Percentiles rank a stretch among this genome's conserved stretches.
Evolutionary conservation across 2,797 vertebrate genomes (phyloP).

Genomic region (Lagodon rhomboides): DNA sequence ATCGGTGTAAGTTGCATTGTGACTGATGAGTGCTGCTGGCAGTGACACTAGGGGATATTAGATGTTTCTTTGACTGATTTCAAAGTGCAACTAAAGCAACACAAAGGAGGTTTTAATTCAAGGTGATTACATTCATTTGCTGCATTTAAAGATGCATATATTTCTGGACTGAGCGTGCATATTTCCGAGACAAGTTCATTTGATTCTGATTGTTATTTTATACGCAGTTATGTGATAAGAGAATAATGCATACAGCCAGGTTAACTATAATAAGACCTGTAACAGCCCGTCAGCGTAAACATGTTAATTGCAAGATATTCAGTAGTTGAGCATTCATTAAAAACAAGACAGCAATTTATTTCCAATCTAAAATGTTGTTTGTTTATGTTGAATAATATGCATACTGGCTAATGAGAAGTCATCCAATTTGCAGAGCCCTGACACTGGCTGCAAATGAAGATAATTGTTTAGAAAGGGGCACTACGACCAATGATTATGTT

Average conservation of each 20-base stretch:
- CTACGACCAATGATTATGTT: conserved; percentile 1
- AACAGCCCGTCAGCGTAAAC: not conserved
- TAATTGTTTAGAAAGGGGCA: not conserved
- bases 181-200: not conserved
- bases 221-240: not conserved
- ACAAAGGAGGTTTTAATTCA: not conserved
- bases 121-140: not conserved
- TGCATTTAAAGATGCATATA: too few relatives aligned
- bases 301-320: not conserved
- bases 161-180: not conserved
- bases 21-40: not conserved
- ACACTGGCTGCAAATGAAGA: not conserved
- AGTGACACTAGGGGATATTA: not conserved
- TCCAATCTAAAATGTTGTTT: not conserved
- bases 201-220: not conserved
- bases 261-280: not conserved
- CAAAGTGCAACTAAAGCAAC: not conserved
- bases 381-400: conserved; percentile 3
- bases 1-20: not conserved
- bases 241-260: not conserved
- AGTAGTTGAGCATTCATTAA: not conserved
- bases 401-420: conserved; percentile 2
- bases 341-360: not conserved
- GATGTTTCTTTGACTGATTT: not conserved
- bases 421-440: not conserved